Evolutionary conservation across 2,888 invertebrate species (phyloP).

Genomic region (Cosmorhoe ocellata): DNA sequence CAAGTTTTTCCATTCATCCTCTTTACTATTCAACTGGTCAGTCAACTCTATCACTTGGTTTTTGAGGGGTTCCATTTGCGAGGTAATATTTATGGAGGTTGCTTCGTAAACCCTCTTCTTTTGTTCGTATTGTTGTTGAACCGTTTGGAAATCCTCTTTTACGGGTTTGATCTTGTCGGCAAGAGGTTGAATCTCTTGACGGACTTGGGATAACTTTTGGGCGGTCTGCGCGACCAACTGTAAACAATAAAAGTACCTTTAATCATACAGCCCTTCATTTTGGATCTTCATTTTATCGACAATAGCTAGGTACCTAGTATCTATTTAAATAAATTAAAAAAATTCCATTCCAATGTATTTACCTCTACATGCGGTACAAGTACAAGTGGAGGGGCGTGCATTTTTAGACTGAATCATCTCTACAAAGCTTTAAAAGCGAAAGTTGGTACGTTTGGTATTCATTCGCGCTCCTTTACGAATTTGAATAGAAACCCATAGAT

Average conservation of each 20-base stretch:
- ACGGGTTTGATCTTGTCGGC: constrained; percentile 83
- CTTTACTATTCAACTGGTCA: constrained; percentile 75
- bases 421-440: too few relatives aligned
- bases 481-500: too few relatives aligned
- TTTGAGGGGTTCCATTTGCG: constrained; percentile 81
- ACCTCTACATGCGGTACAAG: too few relatives aligned
- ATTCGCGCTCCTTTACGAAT: too few relatives aligned
- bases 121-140: constrained; percentile 86
- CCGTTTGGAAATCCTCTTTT: constrained; percentile 84
- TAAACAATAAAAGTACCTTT: constrained; percentile 37
- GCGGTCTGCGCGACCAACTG: constrained; percentile 85
- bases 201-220: constrained; percentile 74
- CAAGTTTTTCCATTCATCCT: constrained; percentile 80
- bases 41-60: constrained; percentile 78
- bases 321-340: too few relatives aligned
- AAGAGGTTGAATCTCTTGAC: constrained; percentile 74
- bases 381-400: too few relatives aligned
- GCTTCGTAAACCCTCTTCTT: constrained; percentile 87
- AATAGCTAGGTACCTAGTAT: neutral
- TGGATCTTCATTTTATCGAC: constrained; percentile 6
- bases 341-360: too few relatives aligned
- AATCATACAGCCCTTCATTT: constrained; percentile 15
- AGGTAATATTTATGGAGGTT: constrained; percentile 79
- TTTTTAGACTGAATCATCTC: too few relatives aligned
- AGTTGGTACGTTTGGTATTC: too few relatives aligned